Evolutionary conservation across 2,797 vertebrate species (phyloP).

Genomic region (Danio albolineatus): DNA sequence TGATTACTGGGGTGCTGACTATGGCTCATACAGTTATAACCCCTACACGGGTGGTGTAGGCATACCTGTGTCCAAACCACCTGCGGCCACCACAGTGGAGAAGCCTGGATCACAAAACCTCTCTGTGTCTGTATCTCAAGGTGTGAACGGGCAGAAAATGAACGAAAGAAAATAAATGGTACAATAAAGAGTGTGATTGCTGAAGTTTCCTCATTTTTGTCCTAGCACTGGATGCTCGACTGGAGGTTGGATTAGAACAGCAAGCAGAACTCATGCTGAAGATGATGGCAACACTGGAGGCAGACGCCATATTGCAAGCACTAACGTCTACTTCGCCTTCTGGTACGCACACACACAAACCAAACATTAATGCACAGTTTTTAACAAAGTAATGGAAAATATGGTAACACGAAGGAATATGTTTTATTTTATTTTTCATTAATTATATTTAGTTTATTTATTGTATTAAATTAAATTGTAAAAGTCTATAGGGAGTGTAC

Average conservation of each 20-base stretch:
- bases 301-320: constrained; percentile 96
- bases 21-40: constrained; percentile 96
- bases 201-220: neutral
- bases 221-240: constrained; percentile 92
- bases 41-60: constrained; percentile 95
- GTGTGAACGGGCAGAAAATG: constrained; percentile 69
- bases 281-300: constrained; percentile 99
- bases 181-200: neutral
- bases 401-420: neutral
- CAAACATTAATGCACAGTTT: neutral
- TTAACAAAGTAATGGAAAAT: neutral
- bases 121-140: constrained; percentile 95
- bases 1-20: constrained; percentile 98
- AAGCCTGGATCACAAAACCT: constrained; percentile 96
- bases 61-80: constrained; percentile 94
- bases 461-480: neutral
- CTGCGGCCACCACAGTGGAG: constrained; percentile 80
- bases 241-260: constrained; percentile 97
- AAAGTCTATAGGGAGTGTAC: no score
- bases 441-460: neutral
- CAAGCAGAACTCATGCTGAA: constrained; percentile 99
- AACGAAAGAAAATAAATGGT: no score
- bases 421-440: neutral
- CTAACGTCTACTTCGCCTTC: constrained; percentile 92
- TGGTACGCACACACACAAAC: constrained; percentile 73